A percentile compares a stretch with the other conserved stretches of the same genome.
Evolutionary conservation across 2,797 vertebrate species (phyloP).

Genomic region (Chelonia mydas): DNA sequence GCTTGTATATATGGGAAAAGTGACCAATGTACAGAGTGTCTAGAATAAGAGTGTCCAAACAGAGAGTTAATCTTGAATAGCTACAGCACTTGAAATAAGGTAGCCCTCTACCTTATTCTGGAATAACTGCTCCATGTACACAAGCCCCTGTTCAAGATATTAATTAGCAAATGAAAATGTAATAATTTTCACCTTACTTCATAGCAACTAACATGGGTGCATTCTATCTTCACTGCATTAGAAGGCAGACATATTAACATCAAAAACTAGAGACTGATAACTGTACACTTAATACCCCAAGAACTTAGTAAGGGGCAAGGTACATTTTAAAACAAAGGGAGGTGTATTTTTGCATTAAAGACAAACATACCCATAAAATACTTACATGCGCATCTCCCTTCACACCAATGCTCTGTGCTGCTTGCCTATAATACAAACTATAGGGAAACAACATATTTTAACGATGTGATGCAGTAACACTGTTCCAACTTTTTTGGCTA

Average conservation of each 20-base stretch:
- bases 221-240: background rate
- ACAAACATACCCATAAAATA: background rate
- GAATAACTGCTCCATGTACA: conserved; percentile 11
- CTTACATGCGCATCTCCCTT: background rate
- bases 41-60: background rate
- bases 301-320: background rate
- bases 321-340: background rate
- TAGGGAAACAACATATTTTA: background rate
- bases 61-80: background rate
- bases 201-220: background rate
- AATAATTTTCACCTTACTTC: background rate
- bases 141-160: background rate
- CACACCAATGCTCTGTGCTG: background rate
- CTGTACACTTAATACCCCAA: background rate
- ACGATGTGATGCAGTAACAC: background rate
- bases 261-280: background rate
- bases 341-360: background rate
- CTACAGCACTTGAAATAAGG: background rate
- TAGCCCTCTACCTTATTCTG: background rate
- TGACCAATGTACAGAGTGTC: background rate
- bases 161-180: background rate
- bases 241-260: background rate
- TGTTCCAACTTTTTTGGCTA: background rate
- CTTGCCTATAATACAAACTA: background rate
- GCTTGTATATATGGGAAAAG: background rate